Evolutionary conservation across 2,888 invertebrate species (phyloP), one percentile per base, ranked within the genome.

Genomic region (Meteorus cinctellus): DNA sequence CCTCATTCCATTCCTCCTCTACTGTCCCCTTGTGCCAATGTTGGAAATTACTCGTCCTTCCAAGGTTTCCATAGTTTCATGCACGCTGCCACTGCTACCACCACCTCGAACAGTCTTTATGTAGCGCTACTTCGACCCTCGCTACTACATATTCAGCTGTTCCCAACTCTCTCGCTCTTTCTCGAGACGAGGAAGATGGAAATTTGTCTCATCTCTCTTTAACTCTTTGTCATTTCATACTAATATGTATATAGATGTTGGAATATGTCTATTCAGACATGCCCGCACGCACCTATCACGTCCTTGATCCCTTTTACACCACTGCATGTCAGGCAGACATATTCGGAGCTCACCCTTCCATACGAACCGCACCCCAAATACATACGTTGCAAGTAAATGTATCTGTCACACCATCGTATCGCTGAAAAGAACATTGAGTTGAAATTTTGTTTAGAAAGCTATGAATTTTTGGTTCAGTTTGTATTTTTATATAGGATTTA

Each of bases 281-380:
- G 67, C 16, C 27, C 48, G 48, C 29, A 6, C 48, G 27, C 34
- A 31, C 48, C 8, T 55, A 55, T 55, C 19, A 19, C 10, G 55
- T 29, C 34, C 45, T 62, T 60, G 62, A 5, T 41, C 12, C 51
- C 36, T 62, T 31, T 63, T 36, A 29, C 45, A 4, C 41, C 73
- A 51, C 41, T 66, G 78, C 76, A 75, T 81, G 82, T 84, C 86
- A 86, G 85, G 85, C 86, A 86, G 84, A 86, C 85, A 82, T 85
- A 79, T 86, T 85, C 84, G 85, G 83, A 10, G 86, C 80, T 82
- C 81, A 80, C 78, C 81, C 80, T 81, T 79, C 79, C 79, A 78
- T 83, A 84, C 84, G 86, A 85, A 88, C 88, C 88, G 89, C 89
- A 89, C 88, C 88, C 89, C 88, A 86, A 89, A 88, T 89, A 89